Conservation (phyloP, 2,797 vertebrate species). For the Paratrypauchen microcephalus region DNA sequence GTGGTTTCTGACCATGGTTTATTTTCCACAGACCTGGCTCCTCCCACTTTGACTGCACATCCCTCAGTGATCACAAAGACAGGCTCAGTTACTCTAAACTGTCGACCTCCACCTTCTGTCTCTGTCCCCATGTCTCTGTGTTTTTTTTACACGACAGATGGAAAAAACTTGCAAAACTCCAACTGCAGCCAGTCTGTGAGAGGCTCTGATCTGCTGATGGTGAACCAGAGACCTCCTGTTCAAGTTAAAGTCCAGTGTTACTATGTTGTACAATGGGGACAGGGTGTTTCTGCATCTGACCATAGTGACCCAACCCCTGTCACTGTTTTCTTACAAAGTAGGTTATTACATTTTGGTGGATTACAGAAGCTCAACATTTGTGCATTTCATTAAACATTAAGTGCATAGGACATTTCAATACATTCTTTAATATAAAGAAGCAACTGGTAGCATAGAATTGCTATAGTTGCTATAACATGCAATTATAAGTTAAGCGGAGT, state of each 20-base stretch:
- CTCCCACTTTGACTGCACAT: not conserved
- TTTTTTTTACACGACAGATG: not conserved
- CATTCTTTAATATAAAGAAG: too few species aligned
- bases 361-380: too few species aligned
- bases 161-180: rapidly evolving
- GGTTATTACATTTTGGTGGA: not conserved
- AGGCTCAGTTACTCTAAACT: not conserved
- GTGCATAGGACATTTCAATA: too few species aligned
- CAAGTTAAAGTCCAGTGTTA: conserved; percentile 23
- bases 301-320: conserved; percentile 9
- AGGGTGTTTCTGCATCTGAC: rapidly evolving
- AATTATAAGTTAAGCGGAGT: too few species aligned
- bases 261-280: not conserved
- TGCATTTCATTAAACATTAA: too few species aligned
- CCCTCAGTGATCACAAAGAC: not conserved
- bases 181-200: conserved; percentile 23
- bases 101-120: not conserved
- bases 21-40: not conserved
- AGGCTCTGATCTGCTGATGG: conserved; percentile 32
- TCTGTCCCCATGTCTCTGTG: not conserved
- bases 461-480: too few species aligned
- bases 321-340: conserved; percentile 15
- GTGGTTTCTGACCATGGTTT: not conserved
- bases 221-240: not conserved
- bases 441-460: too few species aligned